Evolutionary conservation across 2,113 vertebrate genomes (phyloP).

Genomic region (Neogobius melanostomus): DNA sequence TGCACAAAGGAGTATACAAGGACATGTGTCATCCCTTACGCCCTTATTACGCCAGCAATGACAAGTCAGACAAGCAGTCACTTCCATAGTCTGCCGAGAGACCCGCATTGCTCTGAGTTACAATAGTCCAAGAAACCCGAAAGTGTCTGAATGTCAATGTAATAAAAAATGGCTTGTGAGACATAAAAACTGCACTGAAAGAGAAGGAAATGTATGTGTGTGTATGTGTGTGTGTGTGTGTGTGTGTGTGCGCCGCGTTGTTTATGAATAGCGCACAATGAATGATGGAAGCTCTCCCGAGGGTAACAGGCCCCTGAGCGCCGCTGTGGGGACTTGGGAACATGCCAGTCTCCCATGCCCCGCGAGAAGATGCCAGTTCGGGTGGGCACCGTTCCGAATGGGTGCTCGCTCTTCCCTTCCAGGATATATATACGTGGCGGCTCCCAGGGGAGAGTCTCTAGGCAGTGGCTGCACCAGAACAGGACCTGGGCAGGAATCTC

Average conservation of each 20-base stretch:
- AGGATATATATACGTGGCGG: conserved; percentile 44
- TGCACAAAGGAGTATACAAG: conserved; percentile 71
- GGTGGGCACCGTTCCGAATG: conserved; percentile 72
- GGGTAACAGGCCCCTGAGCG: conserved; percentile 62
- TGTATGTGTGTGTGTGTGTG: not conserved
- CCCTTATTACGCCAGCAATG: conserved; percentile 68
- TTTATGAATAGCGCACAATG: conserved; percentile 66
- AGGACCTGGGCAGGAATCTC: conserved; percentile 61
- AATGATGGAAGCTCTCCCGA: conserved; percentile 67
- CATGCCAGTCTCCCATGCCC: conserved; percentile 68
- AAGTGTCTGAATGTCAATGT: conserved; percentile 50
- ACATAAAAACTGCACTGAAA: conserved; percentile 42
- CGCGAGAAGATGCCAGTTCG: conserved; percentile 72
- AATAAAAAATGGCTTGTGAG: conserved; percentile 43
- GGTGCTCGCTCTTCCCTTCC: conserved; percentile 62
- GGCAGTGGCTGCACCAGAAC: conserved; percentile 53
- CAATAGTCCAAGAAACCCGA: conserved; percentile 35
- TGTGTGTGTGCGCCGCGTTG: conserved; percentile 15
- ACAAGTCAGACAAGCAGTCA: conserved; percentile 66
- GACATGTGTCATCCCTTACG: conserved; percentile 70
- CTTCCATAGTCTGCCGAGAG: conserved; percentile 33
- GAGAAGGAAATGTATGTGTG: not conserved
- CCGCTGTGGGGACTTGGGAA: conserved; percentile 65
- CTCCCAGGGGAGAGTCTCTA: conserved; percentile 58
- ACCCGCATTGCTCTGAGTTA: conserved; percentile 39